Evolutionary conservation across 92 coral and sea anemone species (phyloP).

Genomic region (Palythoa caribaeorum): DNA sequence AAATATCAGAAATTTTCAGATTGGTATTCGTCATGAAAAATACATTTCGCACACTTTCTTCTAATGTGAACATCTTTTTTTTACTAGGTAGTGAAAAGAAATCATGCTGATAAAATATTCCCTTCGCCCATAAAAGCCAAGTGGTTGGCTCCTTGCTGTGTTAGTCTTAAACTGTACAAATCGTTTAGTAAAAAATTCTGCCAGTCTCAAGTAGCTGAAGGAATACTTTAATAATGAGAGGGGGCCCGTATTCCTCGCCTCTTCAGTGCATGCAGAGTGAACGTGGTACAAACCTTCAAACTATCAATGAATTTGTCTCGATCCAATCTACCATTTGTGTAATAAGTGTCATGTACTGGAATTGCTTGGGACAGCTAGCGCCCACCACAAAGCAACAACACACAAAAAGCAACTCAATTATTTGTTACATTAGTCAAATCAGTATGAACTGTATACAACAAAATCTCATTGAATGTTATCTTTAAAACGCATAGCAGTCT

Average conservation of each 20-base stretch:
- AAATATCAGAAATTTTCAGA: too few species aligned
- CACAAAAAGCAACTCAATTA: conserved; percentile 53
- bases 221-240: conserved; percentile 9
- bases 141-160: too few species aligned
- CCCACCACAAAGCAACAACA: conserved; percentile 50
- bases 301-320: conserved; percentile 55
- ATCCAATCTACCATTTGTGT: conserved; percentile 54
- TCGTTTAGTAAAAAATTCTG: not conserved
- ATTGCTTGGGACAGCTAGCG: conserved; percentile 41
- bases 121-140: not conserved
- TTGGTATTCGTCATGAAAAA: too few species aligned
- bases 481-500: not conserved
- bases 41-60: too few species aligned
- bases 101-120: not conserved
- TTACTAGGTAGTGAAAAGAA: too few species aligned
- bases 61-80: too few species aligned
- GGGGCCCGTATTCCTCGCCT: conserved; percentile 60
- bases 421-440: not conserved
- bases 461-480: not conserved
- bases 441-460: too few species aligned
- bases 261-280: conserved; percentile 46
- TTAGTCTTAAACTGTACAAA: not conserved
- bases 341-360: conserved; percentile 45
- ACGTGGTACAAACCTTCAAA: conserved; percentile 43
- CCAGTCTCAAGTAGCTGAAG: conserved; percentile 30